Evolutionary conservation across 2,113 vertebrate species (phyloP).

Genomic region (Tylochromis polylepis): DNA sequence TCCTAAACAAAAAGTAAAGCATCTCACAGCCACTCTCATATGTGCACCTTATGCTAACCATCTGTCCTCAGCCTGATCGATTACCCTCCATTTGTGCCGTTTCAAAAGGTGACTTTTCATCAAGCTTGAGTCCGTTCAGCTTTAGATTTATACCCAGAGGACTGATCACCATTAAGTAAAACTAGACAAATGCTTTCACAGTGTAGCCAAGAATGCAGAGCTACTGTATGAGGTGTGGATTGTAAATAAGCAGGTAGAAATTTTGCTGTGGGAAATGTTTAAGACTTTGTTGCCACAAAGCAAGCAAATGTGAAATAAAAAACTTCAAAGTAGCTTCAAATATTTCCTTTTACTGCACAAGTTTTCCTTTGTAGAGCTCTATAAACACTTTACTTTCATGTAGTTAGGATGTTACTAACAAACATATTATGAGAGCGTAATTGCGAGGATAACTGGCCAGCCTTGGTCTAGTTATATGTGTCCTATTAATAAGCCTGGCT

Average conservation of each 20-base stretch:
- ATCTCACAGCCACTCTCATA: not conserved
- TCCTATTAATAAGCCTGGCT: slow-evolving; percentile 90
- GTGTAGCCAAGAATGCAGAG: not conserved
- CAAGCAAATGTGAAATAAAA: not conserved
- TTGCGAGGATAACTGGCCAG: slow-evolving; percentile 7
- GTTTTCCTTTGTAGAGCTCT: not conserved
- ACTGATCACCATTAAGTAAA: not conserved
- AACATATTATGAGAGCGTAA: slow-evolving; percentile 30
- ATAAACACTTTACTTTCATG: not conserved
- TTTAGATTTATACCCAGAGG: not conserved
- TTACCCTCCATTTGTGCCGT: not conserved
- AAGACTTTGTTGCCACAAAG: not conserved
- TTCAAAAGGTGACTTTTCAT: not conserved
- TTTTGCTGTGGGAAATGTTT: not conserved
- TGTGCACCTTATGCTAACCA: not conserved
- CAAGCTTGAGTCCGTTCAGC: not conserved
- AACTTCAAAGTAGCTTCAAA: not conserved
- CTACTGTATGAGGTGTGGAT: not conserved
- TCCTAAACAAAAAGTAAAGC: not conserved
- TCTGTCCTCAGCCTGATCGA: not conserved
- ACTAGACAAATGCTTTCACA: not conserved
- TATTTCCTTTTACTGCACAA: not conserved
- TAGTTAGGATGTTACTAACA: slow-evolving; percentile 17
- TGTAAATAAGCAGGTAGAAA: not conserved
- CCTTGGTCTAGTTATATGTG: slow-evolving; percentile 65